Conservation (phyloP, 2,797 vertebrate genomes). For the Heterohyrax brucei region DNA sequence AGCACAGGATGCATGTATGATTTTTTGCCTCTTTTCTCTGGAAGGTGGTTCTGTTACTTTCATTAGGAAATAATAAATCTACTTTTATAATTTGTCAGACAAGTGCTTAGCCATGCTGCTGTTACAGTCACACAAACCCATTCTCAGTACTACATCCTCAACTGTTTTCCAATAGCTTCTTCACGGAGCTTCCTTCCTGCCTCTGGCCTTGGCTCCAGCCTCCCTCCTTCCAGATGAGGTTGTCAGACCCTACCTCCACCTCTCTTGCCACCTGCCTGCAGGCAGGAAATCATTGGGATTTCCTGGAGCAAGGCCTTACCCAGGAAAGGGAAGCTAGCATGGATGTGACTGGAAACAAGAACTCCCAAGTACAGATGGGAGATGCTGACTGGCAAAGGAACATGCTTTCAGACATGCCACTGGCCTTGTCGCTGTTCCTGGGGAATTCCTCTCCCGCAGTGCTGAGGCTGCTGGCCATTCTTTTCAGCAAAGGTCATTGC, state of each 20-base stretch:
- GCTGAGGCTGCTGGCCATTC: not conserved
- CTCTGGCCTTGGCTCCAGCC: not conserved
- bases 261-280: rapidly evolving
- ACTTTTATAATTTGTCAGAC: rapidly evolving
- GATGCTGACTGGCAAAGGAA: not conserved
- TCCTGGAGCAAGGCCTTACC: not conserved
- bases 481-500: slow-evolving; percentile 72
- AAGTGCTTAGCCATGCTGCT: rapidly evolving
- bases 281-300: not conserved
- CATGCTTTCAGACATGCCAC: not conserved
- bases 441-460: slow-evolving; percentile 21
- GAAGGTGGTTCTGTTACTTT: not conserved
- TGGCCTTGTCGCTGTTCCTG: not conserved
- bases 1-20: not conserved
- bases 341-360: rapidly evolving
- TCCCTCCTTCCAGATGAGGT: not conserved
- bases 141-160: rapidly evolving
- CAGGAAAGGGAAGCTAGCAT: rapidly evolving
- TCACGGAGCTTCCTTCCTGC: not conserved
- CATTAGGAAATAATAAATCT: not conserved
- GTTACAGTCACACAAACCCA: rapidly evolving
- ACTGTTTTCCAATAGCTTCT: not conserved
- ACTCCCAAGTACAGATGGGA: not conserved
- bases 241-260: not conserved
- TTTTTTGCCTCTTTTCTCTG: not conserved